These are phyloP conservation scores for Ctenicera cuprea DNA, from an alignment of 2,888 invertebrate genomes.

Conservation along the genomic window DNA sequence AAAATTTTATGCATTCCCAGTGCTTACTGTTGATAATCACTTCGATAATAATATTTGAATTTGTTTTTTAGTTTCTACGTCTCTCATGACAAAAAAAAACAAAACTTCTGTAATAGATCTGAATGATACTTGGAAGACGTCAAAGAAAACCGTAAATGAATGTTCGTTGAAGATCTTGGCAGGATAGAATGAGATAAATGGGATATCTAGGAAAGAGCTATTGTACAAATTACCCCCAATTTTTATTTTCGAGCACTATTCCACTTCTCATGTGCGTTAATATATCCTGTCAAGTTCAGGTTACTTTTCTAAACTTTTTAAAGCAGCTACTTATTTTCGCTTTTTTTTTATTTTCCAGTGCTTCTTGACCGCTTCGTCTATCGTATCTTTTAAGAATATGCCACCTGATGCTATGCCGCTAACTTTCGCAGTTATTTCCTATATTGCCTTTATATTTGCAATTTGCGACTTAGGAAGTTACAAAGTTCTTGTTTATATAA, in stretches of 20 bases:
- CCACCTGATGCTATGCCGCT: slow-evolving; percentile 25
- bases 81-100: too few relatives aligned
- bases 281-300: slow-evolving; percentile 7
- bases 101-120: too few relatives aligned
- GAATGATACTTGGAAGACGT: too few relatives aligned
- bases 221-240: slow-evolving; percentile 20
- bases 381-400: slow-evolving; percentile 7
- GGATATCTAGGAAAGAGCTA: slow-evolving; percentile 1
- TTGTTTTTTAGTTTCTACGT: too few relatives aligned
- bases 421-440: slow-evolving; percentile 30
- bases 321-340: neutral
- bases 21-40: too few relatives aligned
- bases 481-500: slow-evolving; percentile 50
- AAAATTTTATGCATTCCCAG: too few relatives aligned
- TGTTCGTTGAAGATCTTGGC: neutral
- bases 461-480: slow-evolving; percentile 51
- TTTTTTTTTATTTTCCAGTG: slow-evolving; percentile 17
- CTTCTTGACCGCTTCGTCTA: slow-evolving; percentile 10
- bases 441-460: slow-evolving; percentile 48
- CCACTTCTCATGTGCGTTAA: slow-evolving; percentile 7
- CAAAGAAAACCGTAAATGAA: too few relatives aligned
- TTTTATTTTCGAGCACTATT: slow-evolving; percentile 14
- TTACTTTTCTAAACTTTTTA: neutral
- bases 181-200: slow-evolving; percentile 7
- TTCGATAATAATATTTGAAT: too few relatives aligned